Base-by-base conservation (phyloP, 2,113 vertebrate genomes). In the Pycnonotus jocosus region DNA sequence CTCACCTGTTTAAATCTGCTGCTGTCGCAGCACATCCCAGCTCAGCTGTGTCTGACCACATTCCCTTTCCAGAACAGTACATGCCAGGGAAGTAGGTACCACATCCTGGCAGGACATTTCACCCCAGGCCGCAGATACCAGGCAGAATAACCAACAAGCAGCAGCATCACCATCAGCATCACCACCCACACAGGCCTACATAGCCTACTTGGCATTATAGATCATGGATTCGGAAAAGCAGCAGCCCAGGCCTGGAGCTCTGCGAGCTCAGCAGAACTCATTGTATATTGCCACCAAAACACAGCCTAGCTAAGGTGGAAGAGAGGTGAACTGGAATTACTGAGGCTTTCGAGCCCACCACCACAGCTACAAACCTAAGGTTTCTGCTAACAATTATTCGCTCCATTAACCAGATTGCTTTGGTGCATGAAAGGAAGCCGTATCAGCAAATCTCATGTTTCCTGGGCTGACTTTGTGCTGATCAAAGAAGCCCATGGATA, bases 351-450 rank as follows among this genome's bases (percentile, higher is more conserved):
- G 1, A 88, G 86, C 38, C 81, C 78, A 87, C 47, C 86, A 68
- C 45, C 73, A 73, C 1, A 0, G 22, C 73, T 68, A 42, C 27
- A 65, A 76, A 38, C 37, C 40, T 57, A 40, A 70, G 12, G 53
- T 40, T 95, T 93, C 90, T 91, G 86, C 86, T 81, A 91, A 71
- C 51, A 80, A 65, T 95, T 93, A 86, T 27, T 85, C 86, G 56
- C 69, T 90, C 69, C 45, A 56, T 90, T 93, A 86, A 81, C 35
- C 18, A 2, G 28, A 45, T 7, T 35, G 42, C 2, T 72, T 78
- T 42, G 86, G 66, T 51, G 79, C 73, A 66, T 58, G 86, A 85
- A 89, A 94, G 58, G 23, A 92, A 92, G 54, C 51, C 5, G 0
- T 68, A 87, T 33, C 93, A 82, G 81, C 92, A 85, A 45, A 85